phyloP scores from a whole-genome alignment of 1,140 invertebrate species.

The Spodoptera litura region DNA sequence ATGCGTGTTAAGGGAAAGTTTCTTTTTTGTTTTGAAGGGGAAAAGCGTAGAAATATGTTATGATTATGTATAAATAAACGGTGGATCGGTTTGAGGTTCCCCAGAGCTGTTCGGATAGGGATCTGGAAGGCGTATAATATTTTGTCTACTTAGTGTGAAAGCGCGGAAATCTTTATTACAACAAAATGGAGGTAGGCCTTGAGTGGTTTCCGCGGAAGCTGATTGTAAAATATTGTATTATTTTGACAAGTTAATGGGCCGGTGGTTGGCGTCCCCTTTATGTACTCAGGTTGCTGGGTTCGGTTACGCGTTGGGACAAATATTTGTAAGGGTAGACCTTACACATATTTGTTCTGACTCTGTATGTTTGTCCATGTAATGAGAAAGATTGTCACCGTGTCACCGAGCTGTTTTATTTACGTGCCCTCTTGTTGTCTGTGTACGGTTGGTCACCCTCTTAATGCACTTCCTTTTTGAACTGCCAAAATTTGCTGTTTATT shows the following conservation, averaged over 20 bases:
- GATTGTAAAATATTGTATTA: conserved; percentile 26
- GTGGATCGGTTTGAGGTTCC: conserved; percentile 40
- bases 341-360: conserved; percentile 29
- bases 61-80: conserved; percentile 46
- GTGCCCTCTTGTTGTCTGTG: too few species aligned
- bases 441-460: too few species aligned
- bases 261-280: neutral
- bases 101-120: conserved; percentile 12
- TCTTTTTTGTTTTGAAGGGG: conserved; percentile 21
- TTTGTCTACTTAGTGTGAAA: conserved; percentile 23
- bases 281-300: conserved; percentile 2
- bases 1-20: conserved; percentile 39
- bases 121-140: conserved; percentile 30
- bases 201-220: conserved; percentile 13
- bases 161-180: conserved; percentile 19
- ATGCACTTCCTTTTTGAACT: too few species aligned
- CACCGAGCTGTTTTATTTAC: conserved; percentile 1
- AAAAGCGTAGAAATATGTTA: conserved; percentile 36
- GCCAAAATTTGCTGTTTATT: too few species aligned
- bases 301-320: conserved; percentile 15
- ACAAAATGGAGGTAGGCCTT: neutral
- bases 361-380: conserved; percentile 22
- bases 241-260: conserved; percentile 25
- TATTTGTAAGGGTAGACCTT: conserved; percentile 18
- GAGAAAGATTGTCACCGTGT: conserved; percentile 1